A percentile compares a stretch with the other conserved stretches of the same genome.
These are phyloP conservation scores for Anseranas semipalmata DNA, from an alignment of 2,113 vertebrate genomes.

Conservation along the genomic window DNA sequence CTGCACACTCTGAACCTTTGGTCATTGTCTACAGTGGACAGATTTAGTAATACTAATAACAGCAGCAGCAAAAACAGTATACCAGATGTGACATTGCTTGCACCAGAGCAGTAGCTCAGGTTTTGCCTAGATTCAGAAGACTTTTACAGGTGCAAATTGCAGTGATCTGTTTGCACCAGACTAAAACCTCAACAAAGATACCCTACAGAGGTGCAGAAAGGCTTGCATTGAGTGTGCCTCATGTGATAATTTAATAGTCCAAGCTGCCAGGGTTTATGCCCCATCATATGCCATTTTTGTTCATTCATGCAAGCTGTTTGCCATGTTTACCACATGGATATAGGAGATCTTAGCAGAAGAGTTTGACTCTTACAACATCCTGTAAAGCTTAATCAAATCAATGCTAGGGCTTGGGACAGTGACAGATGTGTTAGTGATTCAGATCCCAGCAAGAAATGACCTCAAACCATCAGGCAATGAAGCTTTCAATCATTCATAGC, in stretches of 20 bases:
- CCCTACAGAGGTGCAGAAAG: background rate
- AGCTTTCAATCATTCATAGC: background rate
- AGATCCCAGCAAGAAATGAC: background rate
- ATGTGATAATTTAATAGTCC: background rate
- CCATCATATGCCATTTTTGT: background rate
- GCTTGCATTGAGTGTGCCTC: background rate
- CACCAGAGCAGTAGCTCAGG: background rate
- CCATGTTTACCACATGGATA: background rate
- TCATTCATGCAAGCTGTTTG: background rate
- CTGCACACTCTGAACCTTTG: rapidly evolving
- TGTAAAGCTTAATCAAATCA: background rate
- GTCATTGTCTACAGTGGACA: background rate
- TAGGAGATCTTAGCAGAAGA: background rate
- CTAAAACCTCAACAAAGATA: background rate
- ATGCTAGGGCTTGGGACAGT: background rate
- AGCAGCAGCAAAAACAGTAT: background rate
- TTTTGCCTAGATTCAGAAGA: background rate
- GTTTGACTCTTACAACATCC: background rate
- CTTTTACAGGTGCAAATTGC: background rate
- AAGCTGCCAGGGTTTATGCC: background rate
- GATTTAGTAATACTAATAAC: background rate
- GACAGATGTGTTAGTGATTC: background rate
- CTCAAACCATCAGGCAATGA: background rate
- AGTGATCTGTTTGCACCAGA: background rate
- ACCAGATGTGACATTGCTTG: background rate